These are phyloP conservation scores for Agriotes lineatus DNA, from an alignment of 2,888 invertebrate genomes.

Conservation along the genomic window DNA sequence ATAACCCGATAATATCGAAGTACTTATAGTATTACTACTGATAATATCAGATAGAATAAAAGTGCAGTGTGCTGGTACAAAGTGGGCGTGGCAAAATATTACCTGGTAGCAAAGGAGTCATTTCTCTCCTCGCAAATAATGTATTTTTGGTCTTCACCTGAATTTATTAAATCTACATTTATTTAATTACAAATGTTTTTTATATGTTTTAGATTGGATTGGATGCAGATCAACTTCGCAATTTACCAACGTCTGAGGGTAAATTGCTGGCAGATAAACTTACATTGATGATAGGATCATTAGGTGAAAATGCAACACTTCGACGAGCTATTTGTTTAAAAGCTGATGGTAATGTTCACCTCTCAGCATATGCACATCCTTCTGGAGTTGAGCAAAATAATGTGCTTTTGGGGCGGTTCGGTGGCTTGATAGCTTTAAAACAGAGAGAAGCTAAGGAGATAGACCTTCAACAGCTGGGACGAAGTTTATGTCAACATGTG, in stretches of 20 bases:
- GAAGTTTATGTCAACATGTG: slow-evolving; percentile 91
- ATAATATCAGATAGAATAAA: no score
- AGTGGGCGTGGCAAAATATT: no score
- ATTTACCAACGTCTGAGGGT: slow-evolving; percentile 73
- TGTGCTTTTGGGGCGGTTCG: slow-evolving; percentile 84
- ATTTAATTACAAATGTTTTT: slow-evolving; percentile 49
- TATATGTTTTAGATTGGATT: slow-evolving; percentile 70
- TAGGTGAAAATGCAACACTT: slow-evolving; percentile 91
- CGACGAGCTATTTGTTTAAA: slow-evolving; percentile 84
- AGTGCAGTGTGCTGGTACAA: no score
- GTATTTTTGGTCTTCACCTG: no score
- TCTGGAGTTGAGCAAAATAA: slow-evolving; percentile 67
- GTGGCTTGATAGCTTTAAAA: slow-evolving; percentile 82
- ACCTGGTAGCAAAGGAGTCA: no score
- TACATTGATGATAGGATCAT: slow-evolving; percentile 86
- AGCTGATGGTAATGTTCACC: slow-evolving; percentile 68
- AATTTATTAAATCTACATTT: slow-evolving; percentile 37
- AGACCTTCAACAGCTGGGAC: slow-evolving; percentile 70
- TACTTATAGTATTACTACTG: no score
- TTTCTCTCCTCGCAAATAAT: no score
- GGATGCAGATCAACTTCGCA: slow-evolving; percentile 76
- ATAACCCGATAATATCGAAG: no score
- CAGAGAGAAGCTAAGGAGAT: slow-evolving; percentile 63
- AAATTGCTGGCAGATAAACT: slow-evolving; percentile 84
- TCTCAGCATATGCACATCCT: slow-evolving; percentile 87